phyloP scores from a whole-genome alignment of 2,797 vertebrate species.

The Enteromius argenteus region DNA sequence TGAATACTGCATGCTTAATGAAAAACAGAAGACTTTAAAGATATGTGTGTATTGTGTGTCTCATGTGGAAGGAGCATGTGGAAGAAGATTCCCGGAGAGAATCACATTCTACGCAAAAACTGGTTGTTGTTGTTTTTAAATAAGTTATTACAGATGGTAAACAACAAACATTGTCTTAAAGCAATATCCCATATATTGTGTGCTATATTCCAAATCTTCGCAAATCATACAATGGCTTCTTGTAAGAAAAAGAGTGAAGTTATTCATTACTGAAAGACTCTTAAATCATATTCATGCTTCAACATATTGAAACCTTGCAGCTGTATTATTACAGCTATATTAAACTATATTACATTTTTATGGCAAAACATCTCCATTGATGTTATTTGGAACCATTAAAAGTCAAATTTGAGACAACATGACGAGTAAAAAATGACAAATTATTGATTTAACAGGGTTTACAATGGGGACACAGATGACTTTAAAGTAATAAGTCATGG shows the following conservation, averaged over 20 bases:
- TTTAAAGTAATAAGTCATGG: neutral
- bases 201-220: neutral
- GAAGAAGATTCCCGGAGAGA: neutral
- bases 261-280: neutral
- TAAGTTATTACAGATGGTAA: neutral
- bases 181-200: neutral
- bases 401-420: neutral
- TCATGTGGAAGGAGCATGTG: neutral
- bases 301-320: neutral
- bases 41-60: neutral
- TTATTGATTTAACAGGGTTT: neutral
- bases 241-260: neutral
- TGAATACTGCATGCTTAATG: slow-evolving; percentile 10
- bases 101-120: neutral
- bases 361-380: neutral
- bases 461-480: too few relatives aligned
- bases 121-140: neutral
- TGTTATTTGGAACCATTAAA: neutral
- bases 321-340: too few relatives aligned
- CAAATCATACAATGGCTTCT: neutral
- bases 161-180: neutral
- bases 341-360: neutral
- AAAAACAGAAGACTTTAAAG: neutral
- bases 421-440: neutral
- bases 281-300: neutral